phyloP scores from a whole-genome alignment of 1,140 invertebrate species.

The Drosophila tristis region DNA sequence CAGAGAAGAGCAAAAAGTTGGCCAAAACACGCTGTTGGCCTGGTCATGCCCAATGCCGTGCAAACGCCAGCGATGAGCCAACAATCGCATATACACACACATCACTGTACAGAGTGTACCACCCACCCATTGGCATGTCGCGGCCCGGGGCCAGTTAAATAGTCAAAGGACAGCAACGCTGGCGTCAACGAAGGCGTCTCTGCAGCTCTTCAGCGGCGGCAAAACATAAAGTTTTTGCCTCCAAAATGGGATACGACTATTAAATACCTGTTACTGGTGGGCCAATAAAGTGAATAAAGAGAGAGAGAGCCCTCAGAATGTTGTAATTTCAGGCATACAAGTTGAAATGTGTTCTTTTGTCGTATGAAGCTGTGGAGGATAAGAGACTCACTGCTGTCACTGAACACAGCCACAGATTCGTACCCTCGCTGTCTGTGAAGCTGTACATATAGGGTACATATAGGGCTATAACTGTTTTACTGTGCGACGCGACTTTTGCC shows the following conservation, averaged over 20 bases:
- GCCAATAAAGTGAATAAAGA: too few relatives aligned
- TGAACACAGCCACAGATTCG: too few relatives aligned
- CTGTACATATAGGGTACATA: background rate
- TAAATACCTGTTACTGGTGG: too few relatives aligned
- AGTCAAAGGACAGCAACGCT: conserved; percentile 65
- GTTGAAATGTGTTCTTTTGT: too few relatives aligned
- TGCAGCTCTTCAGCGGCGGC: background rate
- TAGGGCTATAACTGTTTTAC: conserved; percentile 25
- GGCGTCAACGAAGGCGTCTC: conserved; percentile 25
- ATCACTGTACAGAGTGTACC: conserved; percentile 10
- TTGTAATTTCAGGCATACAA: too few relatives aligned
- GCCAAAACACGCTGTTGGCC: conserved; percentile 60
- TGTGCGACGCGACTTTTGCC: conserved; percentile 53
- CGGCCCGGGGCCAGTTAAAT: conserved; percentile 63
- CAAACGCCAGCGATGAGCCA: conserved; percentile 69
- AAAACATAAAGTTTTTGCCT: background rate
- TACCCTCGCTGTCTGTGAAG: too few relatives aligned
- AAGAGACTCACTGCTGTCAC: too few relatives aligned
- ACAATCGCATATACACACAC: conserved; percentile 34
- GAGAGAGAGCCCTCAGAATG: too few relatives aligned
- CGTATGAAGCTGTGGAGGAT: too few relatives aligned
- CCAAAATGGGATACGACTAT: too few relatives aligned
- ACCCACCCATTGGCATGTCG: conserved; percentile 47
- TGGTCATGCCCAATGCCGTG: conserved; percentile 53
- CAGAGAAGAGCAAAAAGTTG: conserved; percentile 68